Evolutionary conservation across 2,888 invertebrate species (phyloP), one percentile per base, ranked within the genome.

Genomic region (Cheilosia vernalis): DNA sequence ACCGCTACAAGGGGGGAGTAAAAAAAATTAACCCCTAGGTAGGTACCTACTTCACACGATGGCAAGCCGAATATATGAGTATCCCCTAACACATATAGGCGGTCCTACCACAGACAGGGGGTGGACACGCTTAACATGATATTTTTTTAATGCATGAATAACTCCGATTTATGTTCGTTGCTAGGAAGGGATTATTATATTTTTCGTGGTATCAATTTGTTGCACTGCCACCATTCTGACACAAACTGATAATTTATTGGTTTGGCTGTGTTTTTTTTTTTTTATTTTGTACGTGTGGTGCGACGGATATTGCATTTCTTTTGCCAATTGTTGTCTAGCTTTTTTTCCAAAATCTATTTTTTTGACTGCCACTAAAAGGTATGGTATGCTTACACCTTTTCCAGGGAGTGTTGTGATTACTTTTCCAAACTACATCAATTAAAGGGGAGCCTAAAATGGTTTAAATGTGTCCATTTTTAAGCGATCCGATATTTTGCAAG

Each of bases 211-310:
- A 78, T 78, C 78, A 78, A 78, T 78, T 78, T 78, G 78, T 78
- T 78, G 69, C 78, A 69, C 27, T 69, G 69, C 63, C 69, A 70
- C 47, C 47, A 40, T 56, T 42, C 42, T 63, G 78, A 78, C 69
- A 63, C 63, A 69, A 63, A 78, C 69, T 78, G 78, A 78, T 78
- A 78, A 78, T 69, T 78, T 70, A 78, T 78, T 78, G 63, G 69
- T 63, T 56, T 40, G 33, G 47, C 13, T 61, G 61, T 40, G 19
- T 53, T 55, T 60, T 27, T 30, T 30, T 53, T 42, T 19, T 53
- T 69, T 21, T 24, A 13, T 13, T 24, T 51, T 13, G 0, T 51
- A 21, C 2, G 24, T 49, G 10, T 21, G 67, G 55, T 24, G 42
- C 60, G 60, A 40, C 17, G 53, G 37, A 56, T 17, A n/a, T n/a